Percentiles rank a stretch among this genome's conserved stretches.
phyloP scores from a whole-genome alignment of 2,888 invertebrate genomes.

The Dioctria linearis region DNA sequence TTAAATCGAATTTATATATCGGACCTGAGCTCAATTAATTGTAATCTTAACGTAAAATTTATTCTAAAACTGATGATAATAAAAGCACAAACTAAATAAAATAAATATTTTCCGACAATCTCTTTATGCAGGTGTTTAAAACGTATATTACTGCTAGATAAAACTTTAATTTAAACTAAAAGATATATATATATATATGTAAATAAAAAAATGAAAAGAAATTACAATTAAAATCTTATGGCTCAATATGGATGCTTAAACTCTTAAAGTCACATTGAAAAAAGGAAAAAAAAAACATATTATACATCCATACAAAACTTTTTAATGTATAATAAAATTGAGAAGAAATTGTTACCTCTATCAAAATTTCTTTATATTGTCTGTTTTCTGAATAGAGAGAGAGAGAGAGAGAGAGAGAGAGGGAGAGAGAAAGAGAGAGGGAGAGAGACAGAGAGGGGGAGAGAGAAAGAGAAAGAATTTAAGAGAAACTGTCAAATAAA shows the following conservation, averaged over 20 bases:
- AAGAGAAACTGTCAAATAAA: not conserved
- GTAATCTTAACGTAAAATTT: conserved; percentile 15
- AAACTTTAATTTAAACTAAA: conserved; percentile 1
- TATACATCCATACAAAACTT: no score
- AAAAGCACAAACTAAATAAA: not conserved
- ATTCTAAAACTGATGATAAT: conserved; percentile 30
- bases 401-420: not conserved
- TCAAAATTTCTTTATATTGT: conserved; percentile 28
- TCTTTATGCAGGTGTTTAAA: conserved; percentile 25
- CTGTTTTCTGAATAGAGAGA: conserved; percentile 23
- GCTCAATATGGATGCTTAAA: conserved; percentile 19
- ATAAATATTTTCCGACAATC: conserved; percentile 42
- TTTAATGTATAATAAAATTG: conserved; percentile 22
- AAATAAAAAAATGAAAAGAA: conserved; percentile 2
- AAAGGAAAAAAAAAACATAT: conserved; percentile 8
- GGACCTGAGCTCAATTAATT: conserved; percentile 13
- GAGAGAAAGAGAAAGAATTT: not conserved
- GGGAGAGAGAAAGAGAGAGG: not conserved
- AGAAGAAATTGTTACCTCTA: conserved; percentile 45
- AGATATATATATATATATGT: conserved; percentile 8
- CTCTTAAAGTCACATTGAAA: conserved; percentile 20
- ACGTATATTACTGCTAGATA: no score
- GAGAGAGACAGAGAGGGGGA: not conserved
- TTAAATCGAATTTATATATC: not conserved
- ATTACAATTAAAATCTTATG: conserved; percentile 43